A percentile compares a stretch with the other conserved stretches of the same genome.
Evolutionary conservation across 2,888 invertebrate species (phyloP).

Genomic region (Spisula subtruncata): DNA sequence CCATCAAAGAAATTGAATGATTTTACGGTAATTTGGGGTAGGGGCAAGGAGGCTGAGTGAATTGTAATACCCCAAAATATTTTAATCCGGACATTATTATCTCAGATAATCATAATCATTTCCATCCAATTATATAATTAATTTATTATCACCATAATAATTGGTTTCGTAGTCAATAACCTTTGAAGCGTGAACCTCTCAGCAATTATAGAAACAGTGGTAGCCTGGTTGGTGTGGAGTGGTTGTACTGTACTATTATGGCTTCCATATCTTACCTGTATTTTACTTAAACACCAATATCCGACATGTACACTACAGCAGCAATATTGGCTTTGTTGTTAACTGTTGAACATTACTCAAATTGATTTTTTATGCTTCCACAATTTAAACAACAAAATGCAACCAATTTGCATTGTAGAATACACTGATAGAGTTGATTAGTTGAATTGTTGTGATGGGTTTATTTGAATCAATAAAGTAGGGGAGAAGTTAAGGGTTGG

Average conservation of each 20-base stretch:
- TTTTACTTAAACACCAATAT: neutral
- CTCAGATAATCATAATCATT: no score
- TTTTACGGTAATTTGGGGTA: no score
- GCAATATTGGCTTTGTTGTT: conserved; percentile 6
- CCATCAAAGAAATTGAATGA: no score
- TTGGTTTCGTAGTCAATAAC: no score
- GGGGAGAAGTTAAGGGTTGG: conserved; percentile 10
- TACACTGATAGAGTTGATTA: neutral
- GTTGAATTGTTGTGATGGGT: neutral
- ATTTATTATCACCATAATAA: no score
- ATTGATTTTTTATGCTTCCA: conserved; percentile 13
- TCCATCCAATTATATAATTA: no score
- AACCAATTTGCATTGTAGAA: neutral
- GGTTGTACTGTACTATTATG: neutral
- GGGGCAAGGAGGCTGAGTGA: no score
- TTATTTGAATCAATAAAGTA: neutral
- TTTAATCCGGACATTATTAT: no score
- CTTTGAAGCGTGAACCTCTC: no score
- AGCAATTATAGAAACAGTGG: no score
- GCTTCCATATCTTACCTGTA: conserved; percentile 4
- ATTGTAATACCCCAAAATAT: no score
- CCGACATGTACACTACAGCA: neutral
- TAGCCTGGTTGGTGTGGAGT: no score
- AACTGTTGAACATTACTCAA: neutral
- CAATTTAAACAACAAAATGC: neutral